phyloP scores from a whole-genome alignment of 1,140 invertebrate genomes.

The Adoxophyes honmai region DNA sequence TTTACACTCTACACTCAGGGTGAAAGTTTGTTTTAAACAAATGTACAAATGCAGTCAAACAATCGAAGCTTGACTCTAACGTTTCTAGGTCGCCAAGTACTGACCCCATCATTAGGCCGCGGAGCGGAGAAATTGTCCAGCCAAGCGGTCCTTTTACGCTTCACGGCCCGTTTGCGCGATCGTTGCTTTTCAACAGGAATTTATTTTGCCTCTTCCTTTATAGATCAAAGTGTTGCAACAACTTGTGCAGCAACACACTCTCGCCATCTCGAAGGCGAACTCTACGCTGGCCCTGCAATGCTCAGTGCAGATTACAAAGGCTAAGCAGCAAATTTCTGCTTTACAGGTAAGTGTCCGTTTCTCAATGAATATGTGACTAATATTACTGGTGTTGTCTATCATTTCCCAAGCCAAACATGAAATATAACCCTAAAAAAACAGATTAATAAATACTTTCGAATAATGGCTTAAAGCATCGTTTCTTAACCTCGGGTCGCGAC shows the following conservation, averaged over 20 bases:
- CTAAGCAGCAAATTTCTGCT: constrained; percentile 94
- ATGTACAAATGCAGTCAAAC: no score
- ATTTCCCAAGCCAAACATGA: no score
- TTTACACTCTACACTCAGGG: no score
- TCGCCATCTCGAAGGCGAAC: constrained; percentile 79
- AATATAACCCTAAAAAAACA: no score
- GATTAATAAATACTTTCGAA: no score
- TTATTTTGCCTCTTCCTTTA: not conserved
- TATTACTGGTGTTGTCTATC: constrained; percentile 1
- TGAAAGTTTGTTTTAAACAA: no score
- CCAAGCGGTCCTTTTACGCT: constrained; percentile 5
- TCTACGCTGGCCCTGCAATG: constrained; percentile 82
- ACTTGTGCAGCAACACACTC: constrained; percentile 82
- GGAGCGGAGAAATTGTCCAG: constrained; percentile 5
- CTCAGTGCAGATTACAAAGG: constrained; percentile 91
- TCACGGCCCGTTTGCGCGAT: not conserved
- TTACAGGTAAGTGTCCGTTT: constrained; percentile 85
- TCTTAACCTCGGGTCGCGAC: no score
- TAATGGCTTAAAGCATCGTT: no score
- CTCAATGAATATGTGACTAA: no score
- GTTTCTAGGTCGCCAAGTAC: constrained; percentile 12
- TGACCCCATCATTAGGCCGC: not conserved
- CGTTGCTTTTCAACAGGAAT: not conserved
- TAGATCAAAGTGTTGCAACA: constrained; percentile 89
- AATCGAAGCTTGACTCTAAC: not conserved